Percentiles rank a stretch among this genome's conserved stretches.
Conservation (phyloP, 2,888 invertebrate species). For the Cenopis cana region DNA sequence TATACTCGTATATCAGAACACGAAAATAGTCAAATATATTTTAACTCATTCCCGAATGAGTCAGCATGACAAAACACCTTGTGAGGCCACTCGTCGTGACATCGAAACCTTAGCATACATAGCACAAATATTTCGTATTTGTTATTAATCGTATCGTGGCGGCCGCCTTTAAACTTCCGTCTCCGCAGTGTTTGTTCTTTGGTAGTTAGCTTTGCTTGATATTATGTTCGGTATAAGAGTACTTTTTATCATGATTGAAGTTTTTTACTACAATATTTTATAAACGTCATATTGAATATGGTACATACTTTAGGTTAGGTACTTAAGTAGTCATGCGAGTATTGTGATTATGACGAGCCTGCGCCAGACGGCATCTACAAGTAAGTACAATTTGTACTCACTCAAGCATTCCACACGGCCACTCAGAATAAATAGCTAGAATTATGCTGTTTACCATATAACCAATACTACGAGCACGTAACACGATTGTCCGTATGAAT, state of each 20-base stretch:
- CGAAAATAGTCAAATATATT: slow-evolving; percentile 25
- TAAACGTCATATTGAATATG: background rate
- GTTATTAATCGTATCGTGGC: slow-evolving; percentile 3
- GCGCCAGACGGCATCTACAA: background rate
- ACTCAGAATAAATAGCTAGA: slow-evolving; percentile 29
- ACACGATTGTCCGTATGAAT: slow-evolving; percentile 16
- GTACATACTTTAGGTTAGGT: background rate
- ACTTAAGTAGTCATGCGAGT: background rate
- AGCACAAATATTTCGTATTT: slow-evolving; percentile 46
- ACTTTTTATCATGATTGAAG: background rate
- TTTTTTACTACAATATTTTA: background rate
- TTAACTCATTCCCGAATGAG: slow-evolving; percentile 39
- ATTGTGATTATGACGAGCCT: background rate
- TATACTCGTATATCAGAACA: slow-evolving; percentile 9
- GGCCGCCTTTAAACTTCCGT: slow-evolving; percentile 2
- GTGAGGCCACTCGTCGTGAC: slow-evolving; percentile 51
- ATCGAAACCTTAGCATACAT: slow-evolving; percentile 52
- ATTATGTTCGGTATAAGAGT: background rate
- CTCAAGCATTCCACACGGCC: slow-evolving; percentile 26
- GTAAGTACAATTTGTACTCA: background rate
- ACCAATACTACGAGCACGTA: slow-evolving; percentile 17
- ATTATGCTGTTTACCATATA: slow-evolving; percentile 26
- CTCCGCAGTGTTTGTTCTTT: slow-evolving; percentile 14
- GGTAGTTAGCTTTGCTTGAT: background rate
- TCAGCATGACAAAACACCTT: slow-evolving; percentile 44